phyloP scores from a whole-genome alignment of 1,140 invertebrate genomes.

The Bicyclus anynana region DNA sequence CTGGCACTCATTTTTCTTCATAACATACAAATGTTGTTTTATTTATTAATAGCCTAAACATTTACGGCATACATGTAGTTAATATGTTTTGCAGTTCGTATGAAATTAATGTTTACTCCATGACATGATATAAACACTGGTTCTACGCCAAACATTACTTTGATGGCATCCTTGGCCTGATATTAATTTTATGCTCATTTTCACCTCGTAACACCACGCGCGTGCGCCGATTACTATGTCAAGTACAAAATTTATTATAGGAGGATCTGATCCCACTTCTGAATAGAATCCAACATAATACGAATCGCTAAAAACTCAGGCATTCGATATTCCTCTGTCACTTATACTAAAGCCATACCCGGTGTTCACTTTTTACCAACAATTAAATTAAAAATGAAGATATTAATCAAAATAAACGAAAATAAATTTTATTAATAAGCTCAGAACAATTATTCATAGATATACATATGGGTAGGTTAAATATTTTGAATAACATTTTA shows the following conservation, averaged over 20 bases:
- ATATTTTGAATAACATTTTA: too few species aligned
- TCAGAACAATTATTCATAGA: too few species aligned
- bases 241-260: neutral
- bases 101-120: slow-evolving; percentile 33
- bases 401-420: too few species aligned
- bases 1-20: neutral
- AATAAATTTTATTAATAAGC: too few species aligned
- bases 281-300: too few species aligned
- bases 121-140: slow-evolving; percentile 37
- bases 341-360: too few species aligned
- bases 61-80: neutral
- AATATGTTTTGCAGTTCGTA: slow-evolving; percentile 17
- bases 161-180: slow-evolving; percentile 58
- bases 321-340: too few species aligned
- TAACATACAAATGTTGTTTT: neutral
- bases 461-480: too few species aligned
- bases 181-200: slow-evolving; percentile 67
- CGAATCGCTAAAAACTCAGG: too few species aligned
- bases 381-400: too few species aligned
- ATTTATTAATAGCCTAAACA: neutral
- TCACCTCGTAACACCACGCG: slow-evolving; percentile 39
- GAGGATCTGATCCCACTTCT: neutral
- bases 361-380: too few species aligned
- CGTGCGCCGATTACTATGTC: slow-evolving; percentile 25
- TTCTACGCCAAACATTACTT: slow-evolving; percentile 35